Conservation (phyloP, 2,113 vertebrate genomes). For the Malurus melanocephalus region DNA sequence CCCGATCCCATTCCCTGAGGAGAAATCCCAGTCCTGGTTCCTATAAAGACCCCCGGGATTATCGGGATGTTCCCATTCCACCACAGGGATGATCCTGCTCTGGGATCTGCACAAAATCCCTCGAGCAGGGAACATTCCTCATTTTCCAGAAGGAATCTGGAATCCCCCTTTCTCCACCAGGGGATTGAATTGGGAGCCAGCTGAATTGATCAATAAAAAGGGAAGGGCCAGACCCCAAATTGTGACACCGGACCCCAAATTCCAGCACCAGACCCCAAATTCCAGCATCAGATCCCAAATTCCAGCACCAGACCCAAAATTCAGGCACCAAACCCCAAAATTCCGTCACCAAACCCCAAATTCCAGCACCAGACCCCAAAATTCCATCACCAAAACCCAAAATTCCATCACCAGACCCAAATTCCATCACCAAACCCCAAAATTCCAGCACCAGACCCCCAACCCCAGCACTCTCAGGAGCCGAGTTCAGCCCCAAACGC, state of each 20-base stretch:
- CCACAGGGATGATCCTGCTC: neutral
- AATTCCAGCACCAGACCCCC: neutral
- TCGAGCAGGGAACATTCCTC: rapidly evolving
- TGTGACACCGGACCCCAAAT: too few species aligned
- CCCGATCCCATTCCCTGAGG: neutral
- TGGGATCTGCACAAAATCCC: neutral
- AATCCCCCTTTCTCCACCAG: neutral
- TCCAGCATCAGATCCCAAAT: neutral
- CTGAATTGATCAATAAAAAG: neutral
- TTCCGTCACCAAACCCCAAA: rapidly evolving
- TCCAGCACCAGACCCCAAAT: too few species aligned
- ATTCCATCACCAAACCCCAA: too few species aligned
- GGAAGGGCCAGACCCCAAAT: neutral
- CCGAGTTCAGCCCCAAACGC: neutral
- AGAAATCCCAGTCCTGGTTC: neutral
- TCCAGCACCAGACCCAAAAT: neutral
- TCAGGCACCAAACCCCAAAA: neutral
- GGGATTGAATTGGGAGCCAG: neutral
- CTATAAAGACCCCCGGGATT: rapidly evolving
- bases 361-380: neutral
- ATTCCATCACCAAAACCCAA: neutral
- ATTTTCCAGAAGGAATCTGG: neutral
- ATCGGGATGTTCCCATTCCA: neutral
- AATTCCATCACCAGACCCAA: neutral
- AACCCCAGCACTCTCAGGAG: neutral